These are phyloP conservation scores for Globodera rostochiensis DNA, from an alignment of 1,140 invertebrate genomes.

Conservation along the genomic window DNA sequence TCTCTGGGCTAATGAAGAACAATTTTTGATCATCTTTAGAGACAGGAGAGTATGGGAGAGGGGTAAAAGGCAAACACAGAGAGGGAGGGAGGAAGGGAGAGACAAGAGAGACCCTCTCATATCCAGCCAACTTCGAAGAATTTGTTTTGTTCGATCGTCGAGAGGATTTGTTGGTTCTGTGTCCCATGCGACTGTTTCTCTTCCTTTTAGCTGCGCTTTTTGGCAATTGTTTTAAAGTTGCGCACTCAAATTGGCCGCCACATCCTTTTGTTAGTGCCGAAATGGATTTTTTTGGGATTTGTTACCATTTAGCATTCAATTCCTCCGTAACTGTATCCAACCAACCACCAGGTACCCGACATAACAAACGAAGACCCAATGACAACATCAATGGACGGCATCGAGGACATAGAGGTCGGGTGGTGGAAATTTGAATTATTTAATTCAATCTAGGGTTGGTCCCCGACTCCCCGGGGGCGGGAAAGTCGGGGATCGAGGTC, in stretches of 20 bases:
- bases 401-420: constrained; percentile 56
- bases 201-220: not conserved
- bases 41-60: no score
- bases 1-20: no score
- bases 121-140: not conserved
- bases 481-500: not conserved
- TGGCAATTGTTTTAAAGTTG: not conserved
- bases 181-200: not conserved
- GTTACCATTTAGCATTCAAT: not conserved
- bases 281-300: not conserved
- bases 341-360: constrained; percentile 57
- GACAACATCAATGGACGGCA: constrained; percentile 63
- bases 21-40: no score
- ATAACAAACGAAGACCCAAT: constrained; percentile 61
- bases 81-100: no score
- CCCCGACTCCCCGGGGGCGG: not conserved
- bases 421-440: not conserved
- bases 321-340: not conserved
- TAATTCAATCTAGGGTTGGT: not conserved
- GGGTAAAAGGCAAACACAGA: not conserved
- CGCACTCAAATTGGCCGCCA: not conserved
- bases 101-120: no score
- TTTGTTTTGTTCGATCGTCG: not conserved
- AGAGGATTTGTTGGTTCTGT: not conserved
- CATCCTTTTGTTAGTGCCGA: not conserved